Base-by-base conservation (phyloP, 2,113 vertebrate species). In the Stomatorhinus ivindoensis region DNA sequence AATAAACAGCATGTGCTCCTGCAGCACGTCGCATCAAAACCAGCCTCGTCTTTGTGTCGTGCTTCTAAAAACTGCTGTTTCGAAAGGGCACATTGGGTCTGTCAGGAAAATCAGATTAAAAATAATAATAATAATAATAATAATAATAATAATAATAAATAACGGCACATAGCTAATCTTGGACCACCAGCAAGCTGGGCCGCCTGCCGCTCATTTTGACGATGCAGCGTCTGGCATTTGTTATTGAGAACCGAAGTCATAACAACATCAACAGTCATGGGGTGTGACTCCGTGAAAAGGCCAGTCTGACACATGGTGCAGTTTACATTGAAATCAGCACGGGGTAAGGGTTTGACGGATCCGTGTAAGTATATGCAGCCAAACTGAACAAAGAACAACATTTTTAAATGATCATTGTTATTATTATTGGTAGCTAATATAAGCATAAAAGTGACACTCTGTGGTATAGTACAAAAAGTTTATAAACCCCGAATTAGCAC, bases 141-240 rank as follows among this genome's bases (percentile, higher is more conserved):
- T n/a, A 48, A 86, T n/a, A 86, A 84, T 44, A 84, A 85, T 48
- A 85, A 24, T 46, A 84, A 86, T n/a, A 48, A 86, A 86, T 48
- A 86, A 27, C 1, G 9, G 24, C 83, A 48, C 50, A 15, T 53
- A 47, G 85, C 4, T 27, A 53, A 35, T 51, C 50, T n/a, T 55
- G 50, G 27, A 27, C 85, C 27, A 53, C 85, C 47, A 80, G 73
- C 15, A 42, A 2, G 4, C 31, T 5, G 69, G 24, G 11, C 13
- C 15, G 31, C 15, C 69, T 39, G 31, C 13, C 31, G 35, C 31
- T 80, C 73, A 42, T 80, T 80, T 80, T 80, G 73, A 80, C 6
- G 35, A 80, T 80, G 35, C 4, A 4, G 35, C 73, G 73, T 80
- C 73, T 80, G 73, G 73, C 73, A 21, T 80, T 80, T 80, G 31